These are phyloP conservation scores for Cetoscarus ocellatus DNA, from an alignment of 2,797 vertebrate genomes.

Conservation along the genomic window DNA sequence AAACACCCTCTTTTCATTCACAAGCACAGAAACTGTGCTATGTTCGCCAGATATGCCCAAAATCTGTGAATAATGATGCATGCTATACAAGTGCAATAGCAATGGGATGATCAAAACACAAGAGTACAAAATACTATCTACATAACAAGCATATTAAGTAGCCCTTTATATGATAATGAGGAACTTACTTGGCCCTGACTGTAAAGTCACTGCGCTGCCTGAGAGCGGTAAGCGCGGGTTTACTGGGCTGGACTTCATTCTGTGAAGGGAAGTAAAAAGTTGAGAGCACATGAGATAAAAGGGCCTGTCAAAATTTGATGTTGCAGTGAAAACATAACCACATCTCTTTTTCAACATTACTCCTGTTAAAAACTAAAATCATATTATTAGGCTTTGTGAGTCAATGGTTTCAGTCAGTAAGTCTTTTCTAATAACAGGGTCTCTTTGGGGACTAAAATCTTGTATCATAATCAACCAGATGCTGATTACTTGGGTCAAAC, in stretches of 20 bases:
- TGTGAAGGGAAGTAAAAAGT: slow-evolving; percentile 54
- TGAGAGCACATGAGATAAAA: background rate
- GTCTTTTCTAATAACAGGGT: too few relatives aligned
- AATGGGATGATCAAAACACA: too few relatives aligned
- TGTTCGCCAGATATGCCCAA: background rate
- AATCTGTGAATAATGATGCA: too few relatives aligned
- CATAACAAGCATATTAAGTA: background rate
- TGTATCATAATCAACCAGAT: too few relatives aligned
- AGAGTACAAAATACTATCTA: slow-evolving; percentile 1
- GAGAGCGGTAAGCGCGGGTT: slow-evolving; percentile 85
- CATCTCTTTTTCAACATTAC: background rate
- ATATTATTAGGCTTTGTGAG: too few relatives aligned
- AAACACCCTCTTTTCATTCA: background rate
- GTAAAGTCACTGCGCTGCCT: slow-evolving; percentile 95
- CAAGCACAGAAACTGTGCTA: background rate
- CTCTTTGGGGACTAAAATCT: too few relatives aligned
- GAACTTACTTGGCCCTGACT: slow-evolving; percentile 94
- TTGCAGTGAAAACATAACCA: background rate
- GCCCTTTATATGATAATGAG: slow-evolving; percentile 7
- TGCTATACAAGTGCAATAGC: too few relatives aligned
- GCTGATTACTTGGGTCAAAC: too few relatives aligned
- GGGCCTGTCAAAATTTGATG: background rate
- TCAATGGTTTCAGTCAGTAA: too few relatives aligned
- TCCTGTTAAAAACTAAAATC: background rate
- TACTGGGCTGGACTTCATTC: slow-evolving; percentile 91